These are phyloP conservation scores for Ochotona curzoniae DNA, from an alignment of 2,113 vertebrate genomes.

Conservation along the genomic window DNA sequence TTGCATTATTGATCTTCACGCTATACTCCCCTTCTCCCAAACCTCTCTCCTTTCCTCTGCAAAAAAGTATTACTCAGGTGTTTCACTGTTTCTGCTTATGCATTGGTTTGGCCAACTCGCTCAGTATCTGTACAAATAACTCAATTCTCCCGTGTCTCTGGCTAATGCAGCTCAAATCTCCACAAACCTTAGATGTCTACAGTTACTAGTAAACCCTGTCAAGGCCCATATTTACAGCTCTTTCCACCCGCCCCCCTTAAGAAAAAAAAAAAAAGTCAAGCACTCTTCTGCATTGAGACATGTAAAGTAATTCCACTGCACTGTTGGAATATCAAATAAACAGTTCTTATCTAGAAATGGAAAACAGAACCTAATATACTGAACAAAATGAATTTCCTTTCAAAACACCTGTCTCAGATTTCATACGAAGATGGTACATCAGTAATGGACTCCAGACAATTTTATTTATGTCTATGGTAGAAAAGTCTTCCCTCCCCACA, in stretches of 20 bases:
- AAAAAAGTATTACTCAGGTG: neutral
- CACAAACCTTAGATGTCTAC: conserved; percentile 9
- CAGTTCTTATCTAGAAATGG: conserved; percentile 57
- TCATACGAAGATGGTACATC: conserved; percentile 39
- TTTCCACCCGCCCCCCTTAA: too few species aligned
- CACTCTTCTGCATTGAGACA: conserved; percentile 26
- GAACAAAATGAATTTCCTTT: conserved; percentile 62
- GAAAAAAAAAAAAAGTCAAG: conserved; percentile 2
- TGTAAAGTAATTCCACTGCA: conserved; percentile 57
- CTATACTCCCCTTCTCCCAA: neutral
- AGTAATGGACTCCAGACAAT: conserved; percentile 40
- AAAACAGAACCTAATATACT: conserved; percentile 63
- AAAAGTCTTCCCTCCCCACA: conserved; percentile 32
- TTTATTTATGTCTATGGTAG: conserved; percentile 49
- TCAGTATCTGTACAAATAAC: neutral
- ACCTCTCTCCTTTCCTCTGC: neutral
- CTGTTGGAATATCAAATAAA: conserved; percentile 43
- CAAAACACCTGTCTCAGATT: conserved; percentile 51
- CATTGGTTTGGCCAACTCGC: neutral
- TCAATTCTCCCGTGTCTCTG: conserved; percentile 32
- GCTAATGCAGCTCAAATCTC: neutral
- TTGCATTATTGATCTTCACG: conserved; percentile 23
- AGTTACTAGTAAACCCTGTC: conserved; percentile 48
- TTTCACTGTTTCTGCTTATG: neutral
- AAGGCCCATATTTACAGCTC: neutral